phyloP scores from a whole-genome alignment of 2,797 vertebrate species.

The Percopsis omiscomaycus region DNA sequence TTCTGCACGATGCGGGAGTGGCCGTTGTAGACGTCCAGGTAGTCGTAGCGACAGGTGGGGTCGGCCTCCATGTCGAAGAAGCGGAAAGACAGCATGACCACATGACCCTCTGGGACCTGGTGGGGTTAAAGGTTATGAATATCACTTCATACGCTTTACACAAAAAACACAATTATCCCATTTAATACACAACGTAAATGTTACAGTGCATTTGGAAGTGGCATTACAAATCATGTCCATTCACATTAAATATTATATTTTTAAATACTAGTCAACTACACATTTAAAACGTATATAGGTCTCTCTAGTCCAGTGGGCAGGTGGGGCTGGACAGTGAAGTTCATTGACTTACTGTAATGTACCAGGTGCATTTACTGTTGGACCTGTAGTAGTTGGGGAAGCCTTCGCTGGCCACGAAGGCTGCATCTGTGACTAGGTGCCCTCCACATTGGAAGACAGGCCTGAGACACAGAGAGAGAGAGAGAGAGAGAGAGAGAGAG shows the following conservation, averaged over 20 bases:
- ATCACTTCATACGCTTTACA: too few species aligned
- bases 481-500: background rate
- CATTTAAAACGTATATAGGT: too few species aligned
- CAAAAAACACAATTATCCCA: too few species aligned
- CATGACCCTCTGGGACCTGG: constrained; percentile 87
- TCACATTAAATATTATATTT: background rate
- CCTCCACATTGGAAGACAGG: constrained; percentile 88
- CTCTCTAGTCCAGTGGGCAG: too few species aligned
- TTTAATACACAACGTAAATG: too few species aligned
- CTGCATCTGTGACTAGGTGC: constrained; percentile 81
- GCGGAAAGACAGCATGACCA: constrained; percentile 89
- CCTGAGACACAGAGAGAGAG: constrained; percentile 55
- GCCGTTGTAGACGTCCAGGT: constrained; percentile 86
- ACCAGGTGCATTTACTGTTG: constrained; percentile 87
- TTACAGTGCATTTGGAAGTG: too few species aligned
- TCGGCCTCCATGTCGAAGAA: constrained; percentile 90
- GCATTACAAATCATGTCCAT: background rate
- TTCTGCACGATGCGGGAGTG: constrained; percentile 78
- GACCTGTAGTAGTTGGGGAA: constrained; percentile 86
- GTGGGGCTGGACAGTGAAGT: background rate
- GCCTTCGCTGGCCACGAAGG: constrained; percentile 87
- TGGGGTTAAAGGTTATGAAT: background rate
- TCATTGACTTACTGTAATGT: constrained; percentile 83
- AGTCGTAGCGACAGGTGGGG: constrained; percentile 87
- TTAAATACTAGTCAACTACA: too few species aligned